A percentile compares a stretch with the other conserved stretches of the same genome.
phyloP scores from a whole-genome alignment of 2,797 vertebrate species.

The Coilia nasus region DNA sequence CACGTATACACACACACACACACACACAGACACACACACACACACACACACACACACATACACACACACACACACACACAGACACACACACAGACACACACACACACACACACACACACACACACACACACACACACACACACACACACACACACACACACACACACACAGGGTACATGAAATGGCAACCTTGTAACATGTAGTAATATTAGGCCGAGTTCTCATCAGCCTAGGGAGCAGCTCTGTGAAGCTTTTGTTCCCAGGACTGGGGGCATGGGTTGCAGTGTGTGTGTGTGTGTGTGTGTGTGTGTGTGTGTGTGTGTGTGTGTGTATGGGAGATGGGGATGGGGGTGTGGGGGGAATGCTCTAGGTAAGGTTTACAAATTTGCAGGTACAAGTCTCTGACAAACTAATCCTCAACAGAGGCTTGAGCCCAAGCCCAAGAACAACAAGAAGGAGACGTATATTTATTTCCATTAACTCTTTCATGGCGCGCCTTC shows the following conservation, averaged over 20 bases:
- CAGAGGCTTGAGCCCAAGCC: slow-evolving; percentile 31
- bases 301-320: no score
- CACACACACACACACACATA: neutral
- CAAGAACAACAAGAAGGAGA: slow-evolving; percentile 11
- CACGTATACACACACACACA: neutral
- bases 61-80: no score
- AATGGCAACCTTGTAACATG: slow-evolving; percentile 15
- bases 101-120: neutral
- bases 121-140: neutral
- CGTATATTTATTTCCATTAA: slow-evolving; percentile 20
- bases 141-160: neutral
- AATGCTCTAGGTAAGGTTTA: slow-evolving; percentile 3
- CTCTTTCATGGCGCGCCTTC: slow-evolving; percentile 6
- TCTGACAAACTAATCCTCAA: slow-evolving; percentile 19
- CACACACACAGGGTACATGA: neutral
- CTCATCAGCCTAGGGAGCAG: neutral
- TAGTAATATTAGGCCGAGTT: slow-evolving; percentile 5
- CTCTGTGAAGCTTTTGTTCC: neutral
- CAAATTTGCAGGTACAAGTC: slow-evolving; percentile 24
- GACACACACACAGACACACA: no score
- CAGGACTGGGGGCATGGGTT: neutral
- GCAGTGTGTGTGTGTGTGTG: no score
- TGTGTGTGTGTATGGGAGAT: no score
- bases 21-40: neutral
- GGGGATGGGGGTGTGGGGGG: neutral